Base-by-base conservation (phyloP, 1,140 invertebrate species). In the Drosophila tropicalis region DNA sequence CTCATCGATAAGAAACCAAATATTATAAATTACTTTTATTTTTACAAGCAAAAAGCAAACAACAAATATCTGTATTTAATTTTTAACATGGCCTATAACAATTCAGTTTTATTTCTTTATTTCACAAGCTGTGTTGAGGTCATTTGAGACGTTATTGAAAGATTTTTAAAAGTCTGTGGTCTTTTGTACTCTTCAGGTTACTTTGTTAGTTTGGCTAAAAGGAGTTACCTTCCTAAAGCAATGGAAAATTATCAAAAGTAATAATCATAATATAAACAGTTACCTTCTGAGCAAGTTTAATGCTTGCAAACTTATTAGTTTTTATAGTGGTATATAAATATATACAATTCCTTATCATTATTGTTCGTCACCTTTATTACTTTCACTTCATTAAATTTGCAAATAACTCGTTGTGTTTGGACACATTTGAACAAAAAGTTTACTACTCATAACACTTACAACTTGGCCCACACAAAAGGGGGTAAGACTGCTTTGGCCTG, bases 381-480 rank as follows among this genome's bases (percentile, higher is more conserved):
- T 17, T 44, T 44, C n/a, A 44, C n/a, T 44, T 44, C n/a, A 44
- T 44, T 5, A 44, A 44, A 51, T 51, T 51, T 9, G 36, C 3
- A 39, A 39, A 12, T 39, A 39, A 39, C 36, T 12, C 36, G 36
- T 39, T 39, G 12, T 13, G 5, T 39, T 13, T 3, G 34, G 29
- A 29, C 15, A 47, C 17, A 47, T 19, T 17, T 47, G n/a, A 15
- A 19, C 44, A 12, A 22, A 47, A 51, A 51, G 17, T 51, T 51
- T 51, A 51, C 19, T 51, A 51, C 17, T 22, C 44, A 51, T 51
- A 51, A 22, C 44, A 51, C 44, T 51, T 70, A n/a, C 25, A 70
- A 56, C n/a, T 34, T 36, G 66, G n/a, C 64, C 32, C 55, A 62
- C 55, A 69, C 67, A 72, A 63, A 76, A 47, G 3, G 12, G 10